These are phyloP conservation scores for Theocolax elegans DNA, from an alignment of 1,140 invertebrate genomes.

Conservation along the genomic window DNA sequence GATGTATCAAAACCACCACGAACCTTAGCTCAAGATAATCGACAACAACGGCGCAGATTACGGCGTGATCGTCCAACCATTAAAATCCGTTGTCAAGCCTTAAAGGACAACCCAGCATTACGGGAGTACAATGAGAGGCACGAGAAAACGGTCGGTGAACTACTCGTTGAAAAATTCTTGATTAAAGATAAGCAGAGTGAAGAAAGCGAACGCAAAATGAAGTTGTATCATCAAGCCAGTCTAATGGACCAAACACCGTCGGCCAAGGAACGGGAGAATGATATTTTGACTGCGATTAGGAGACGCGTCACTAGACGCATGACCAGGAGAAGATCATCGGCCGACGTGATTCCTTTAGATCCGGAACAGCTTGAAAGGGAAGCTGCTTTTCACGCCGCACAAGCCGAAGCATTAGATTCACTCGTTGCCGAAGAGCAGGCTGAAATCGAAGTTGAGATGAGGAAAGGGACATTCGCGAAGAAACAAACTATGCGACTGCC, in stretches of 20 bases:
- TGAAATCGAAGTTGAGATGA: constrained; percentile 56
- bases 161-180: constrained; percentile 80
- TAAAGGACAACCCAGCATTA: constrained; percentile 67
- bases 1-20: constrained; percentile 75
- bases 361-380: constrained; percentile 57
- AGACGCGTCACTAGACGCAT: constrained; percentile 57
- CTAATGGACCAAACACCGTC: constrained; percentile 18
- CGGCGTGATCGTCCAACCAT: constrained; percentile 59
- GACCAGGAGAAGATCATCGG: constrained; percentile 59
- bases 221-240: constrained; percentile 52
- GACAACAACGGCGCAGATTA: constrained; percentile 47
- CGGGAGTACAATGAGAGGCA: constrained; percentile 58
- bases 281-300: constrained; percentile 47
- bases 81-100: constrained; percentile 62
- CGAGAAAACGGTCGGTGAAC: constrained; percentile 76
- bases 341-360: constrained; percentile 54
- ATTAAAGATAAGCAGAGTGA: constrained; percentile 73
- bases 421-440: constrained; percentile 65
- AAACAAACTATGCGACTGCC: constrained; percentile 41
- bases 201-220: constrained; percentile 50
- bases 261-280: constrained; percentile 24
- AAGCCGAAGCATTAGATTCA: constrained; percentile 63
- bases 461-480: constrained; percentile 52
- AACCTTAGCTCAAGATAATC: constrained; percentile 53
- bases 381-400: constrained; percentile 57